Conservation (phyloP, 2,888 invertebrate genomes). For the Trichacis sp. region DNA sequence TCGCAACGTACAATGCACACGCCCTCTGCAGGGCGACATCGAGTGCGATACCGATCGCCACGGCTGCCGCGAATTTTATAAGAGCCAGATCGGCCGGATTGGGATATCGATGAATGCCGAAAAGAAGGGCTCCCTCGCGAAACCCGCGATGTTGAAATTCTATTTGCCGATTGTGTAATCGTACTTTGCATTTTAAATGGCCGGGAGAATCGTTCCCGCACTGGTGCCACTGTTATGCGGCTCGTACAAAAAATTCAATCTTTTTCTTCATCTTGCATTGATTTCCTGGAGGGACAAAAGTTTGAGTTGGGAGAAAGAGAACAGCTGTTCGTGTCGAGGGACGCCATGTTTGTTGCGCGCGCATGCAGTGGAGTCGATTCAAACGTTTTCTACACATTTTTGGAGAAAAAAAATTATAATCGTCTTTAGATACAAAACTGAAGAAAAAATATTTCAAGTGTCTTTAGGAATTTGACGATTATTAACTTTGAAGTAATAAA, state of each 20-base stretch:
- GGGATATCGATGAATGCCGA: constrained; percentile 25
- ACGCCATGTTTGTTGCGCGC: neutral
- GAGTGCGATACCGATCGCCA: constrained; percentile 26
- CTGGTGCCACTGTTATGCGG: neutral
- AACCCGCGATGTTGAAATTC: constrained; percentile 31
- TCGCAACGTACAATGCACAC: constrained; percentile 25
- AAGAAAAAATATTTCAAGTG: too few relatives aligned
- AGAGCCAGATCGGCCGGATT: constrained; percentile 34
- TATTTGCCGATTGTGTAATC: constrained; percentile 37
- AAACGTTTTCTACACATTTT: too few relatives aligned
- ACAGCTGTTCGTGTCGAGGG: neutral
- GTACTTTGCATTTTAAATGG: constrained; percentile 30
- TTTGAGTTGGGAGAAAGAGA: neutral
- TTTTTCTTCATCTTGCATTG: neutral
- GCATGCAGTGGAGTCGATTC: neutral
- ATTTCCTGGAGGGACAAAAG: neutral
- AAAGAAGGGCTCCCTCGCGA: constrained; percentile 18
- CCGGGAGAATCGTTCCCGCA: neutral
- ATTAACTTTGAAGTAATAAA: too few relatives aligned
- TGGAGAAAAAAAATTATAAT: too few relatives aligned
- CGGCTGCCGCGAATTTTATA: constrained; percentile 38
- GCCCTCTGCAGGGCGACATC: constrained; percentile 24
- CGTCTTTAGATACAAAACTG: too few relatives aligned
- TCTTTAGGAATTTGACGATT: too few relatives aligned
- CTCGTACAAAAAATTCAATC: neutral